phyloP scores from a whole-genome alignment of 2,113 vertebrate genomes.

The Parotia lawesii region DNA sequence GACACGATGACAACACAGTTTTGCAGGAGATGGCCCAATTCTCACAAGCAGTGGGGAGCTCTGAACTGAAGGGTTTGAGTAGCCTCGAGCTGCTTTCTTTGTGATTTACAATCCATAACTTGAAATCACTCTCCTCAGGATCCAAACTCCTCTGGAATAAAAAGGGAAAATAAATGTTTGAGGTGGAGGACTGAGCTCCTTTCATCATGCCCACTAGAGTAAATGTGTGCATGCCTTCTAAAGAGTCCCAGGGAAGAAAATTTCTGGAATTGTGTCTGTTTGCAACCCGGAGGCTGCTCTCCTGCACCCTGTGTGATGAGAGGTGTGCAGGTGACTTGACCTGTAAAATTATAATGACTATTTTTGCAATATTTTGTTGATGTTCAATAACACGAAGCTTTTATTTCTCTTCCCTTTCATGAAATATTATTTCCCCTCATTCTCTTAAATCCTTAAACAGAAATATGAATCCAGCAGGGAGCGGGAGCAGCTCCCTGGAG shows the following conservation, averaged over 20 bases:
- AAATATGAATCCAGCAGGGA: background rate
- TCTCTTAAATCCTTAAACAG: background rate
- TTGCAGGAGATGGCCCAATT: background rate
- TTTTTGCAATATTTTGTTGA: background rate
- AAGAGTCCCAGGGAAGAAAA: background rate
- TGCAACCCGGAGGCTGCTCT: background rate
- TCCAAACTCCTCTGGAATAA: background rate
- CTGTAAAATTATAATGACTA: background rate
- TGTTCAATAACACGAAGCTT: background rate
- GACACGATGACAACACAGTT: background rate
- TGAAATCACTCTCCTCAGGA: background rate
- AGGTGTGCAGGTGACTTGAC: background rate
- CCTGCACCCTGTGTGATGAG: background rate
- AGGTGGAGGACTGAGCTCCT: background rate
- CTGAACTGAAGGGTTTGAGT: background rate
- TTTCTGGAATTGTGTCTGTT: background rate
- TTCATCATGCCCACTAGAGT: background rate
- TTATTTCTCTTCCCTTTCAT: background rate
- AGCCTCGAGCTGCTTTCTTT: background rate
- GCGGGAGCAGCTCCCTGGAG: background rate
- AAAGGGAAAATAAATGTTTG: background rate
- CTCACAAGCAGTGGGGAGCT: background rate
- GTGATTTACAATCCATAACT: background rate
- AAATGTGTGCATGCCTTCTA: background rate
- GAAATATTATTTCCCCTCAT: background rate